phyloP scores from a whole-genome alignment of 2,888 invertebrate species.

The Drosophila flavopinicola region DNA sequence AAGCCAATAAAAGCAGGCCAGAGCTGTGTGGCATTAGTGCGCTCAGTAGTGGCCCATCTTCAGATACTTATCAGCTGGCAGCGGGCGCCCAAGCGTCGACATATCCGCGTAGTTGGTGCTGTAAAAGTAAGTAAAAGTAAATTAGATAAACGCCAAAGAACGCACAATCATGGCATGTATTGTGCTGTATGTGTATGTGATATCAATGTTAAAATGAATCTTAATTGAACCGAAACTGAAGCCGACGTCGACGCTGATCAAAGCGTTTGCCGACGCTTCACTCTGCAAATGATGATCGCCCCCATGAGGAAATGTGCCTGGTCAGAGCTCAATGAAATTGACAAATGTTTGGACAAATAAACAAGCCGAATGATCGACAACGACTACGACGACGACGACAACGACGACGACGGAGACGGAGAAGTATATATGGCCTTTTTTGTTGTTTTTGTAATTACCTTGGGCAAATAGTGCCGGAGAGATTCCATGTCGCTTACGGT shows the following conservation, averaged over 20 bases:
- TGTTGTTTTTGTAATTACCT: constrained; percentile 74
- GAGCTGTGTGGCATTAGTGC: constrained; percentile 9
- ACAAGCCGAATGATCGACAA: constrained; percentile 65
- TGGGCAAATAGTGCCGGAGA: constrained; percentile 63
- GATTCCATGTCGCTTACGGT: constrained; percentile 56
- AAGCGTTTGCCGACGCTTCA: constrained; percentile 52
- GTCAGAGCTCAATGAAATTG: constrained; percentile 79
- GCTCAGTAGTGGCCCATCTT: constrained; percentile 30
- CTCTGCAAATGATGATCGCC: constrained; percentile 37
- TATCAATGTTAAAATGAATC: constrained; percentile 70
- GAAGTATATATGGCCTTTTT: constrained; percentile 17
- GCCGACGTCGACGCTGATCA: constrained; percentile 53
- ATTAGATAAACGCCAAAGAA: constrained; percentile 73
- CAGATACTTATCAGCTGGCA: constrained; percentile 55
- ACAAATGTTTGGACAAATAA: constrained; percentile 79
- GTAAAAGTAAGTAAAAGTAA: constrained; percentile 79
- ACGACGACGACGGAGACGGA: no score
- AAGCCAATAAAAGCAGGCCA: constrained; percentile 67
- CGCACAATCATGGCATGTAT: constrained; percentile 68
- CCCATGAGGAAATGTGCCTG: constrained; percentile 66
- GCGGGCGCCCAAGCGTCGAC: constrained; percentile 59
- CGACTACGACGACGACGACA: constrained; percentile 8
- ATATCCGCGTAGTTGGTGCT: constrained; percentile 41
- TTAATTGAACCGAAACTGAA: constrained; percentile 71
- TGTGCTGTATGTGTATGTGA: constrained; percentile 29